Percentiles rank a stretch among this genome's conserved stretches.
Evolutionary conservation across 2,113 vertebrate species (phyloP).

Genomic region (Tylochromis polylepis): DNA sequence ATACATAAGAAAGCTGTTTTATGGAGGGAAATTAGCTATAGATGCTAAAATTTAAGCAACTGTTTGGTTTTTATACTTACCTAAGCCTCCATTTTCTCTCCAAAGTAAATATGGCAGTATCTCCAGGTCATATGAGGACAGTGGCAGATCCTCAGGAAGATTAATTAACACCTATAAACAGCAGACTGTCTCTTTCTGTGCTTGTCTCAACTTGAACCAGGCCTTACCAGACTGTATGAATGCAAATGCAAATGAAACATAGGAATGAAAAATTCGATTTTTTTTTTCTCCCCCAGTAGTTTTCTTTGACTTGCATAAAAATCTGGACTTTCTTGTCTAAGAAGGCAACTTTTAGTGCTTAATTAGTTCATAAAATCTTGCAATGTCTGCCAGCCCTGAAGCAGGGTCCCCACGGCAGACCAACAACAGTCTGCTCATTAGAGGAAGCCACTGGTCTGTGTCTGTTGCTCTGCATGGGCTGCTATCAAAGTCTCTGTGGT

Average conservation of each 20-base stretch:
- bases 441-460: slow-evolving; percentile 55
- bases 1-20: not conserved
- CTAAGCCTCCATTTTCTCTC: not conserved
- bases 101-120: slow-evolving; percentile 30
- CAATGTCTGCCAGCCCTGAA: slow-evolving; percentile 10
- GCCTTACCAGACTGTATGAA: not conserved
- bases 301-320: not conserved
- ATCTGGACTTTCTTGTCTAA: slow-evolving; percentile 1
- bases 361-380: slow-evolving; percentile 48
- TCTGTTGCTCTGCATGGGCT: slow-evolving; percentile 50
- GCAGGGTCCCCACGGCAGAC: slow-evolving; percentile 45
- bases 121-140: slow-evolving; percentile 1
- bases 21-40: not conserved
- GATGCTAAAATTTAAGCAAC: not conserved
- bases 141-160: not conserved
- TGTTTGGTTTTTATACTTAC: not conserved
- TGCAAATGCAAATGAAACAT: not conserved
- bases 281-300: not conserved
- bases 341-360: slow-evolving; percentile 40
- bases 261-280: not conserved
- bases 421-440: slow-evolving; percentile 68
- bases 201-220: not conserved
- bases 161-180: slow-evolving; percentile 27
- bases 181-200: not conserved
- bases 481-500: slow-evolving; percentile 24